These are phyloP conservation scores for Helostoma temminkii DNA, from an alignment of 2,797 vertebrate genomes.

Conservation along the genomic window DNA sequence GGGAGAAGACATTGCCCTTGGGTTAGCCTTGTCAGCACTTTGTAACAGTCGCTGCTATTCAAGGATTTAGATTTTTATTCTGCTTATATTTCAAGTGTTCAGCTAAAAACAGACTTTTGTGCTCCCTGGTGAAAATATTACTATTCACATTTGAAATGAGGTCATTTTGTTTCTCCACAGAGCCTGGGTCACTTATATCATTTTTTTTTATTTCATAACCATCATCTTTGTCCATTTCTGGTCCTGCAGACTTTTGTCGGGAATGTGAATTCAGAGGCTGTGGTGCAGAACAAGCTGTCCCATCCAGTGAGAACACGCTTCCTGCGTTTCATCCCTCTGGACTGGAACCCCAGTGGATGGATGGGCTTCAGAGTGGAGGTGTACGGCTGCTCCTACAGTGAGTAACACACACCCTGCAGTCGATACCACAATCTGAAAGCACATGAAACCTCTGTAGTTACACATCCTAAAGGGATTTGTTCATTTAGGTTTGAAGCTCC, in stretches of 20 bases:
- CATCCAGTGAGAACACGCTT: slow-evolving; percentile 91
- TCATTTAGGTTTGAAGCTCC: slow-evolving; percentile 22
- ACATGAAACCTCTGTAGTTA: slow-evolving; percentile 23
- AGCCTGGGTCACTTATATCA: slow-evolving; percentile 19
- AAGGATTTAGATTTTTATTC: slow-evolving; percentile 43
- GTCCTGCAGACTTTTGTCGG: slow-evolving; percentile 88
- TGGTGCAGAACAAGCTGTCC: slow-evolving; percentile 91
- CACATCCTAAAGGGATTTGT: slow-evolving; percentile 13
- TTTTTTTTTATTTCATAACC: background rate
- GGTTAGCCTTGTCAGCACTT: slow-evolving; percentile 51
- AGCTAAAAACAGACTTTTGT: slow-evolving; percentile 11
- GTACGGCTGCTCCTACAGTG: slow-evolving; percentile 95
- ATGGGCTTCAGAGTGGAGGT: slow-evolving; percentile 92
- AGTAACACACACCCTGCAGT: slow-evolving; percentile 76
- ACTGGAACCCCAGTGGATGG: slow-evolving; percentile 89
- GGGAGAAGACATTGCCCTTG: slow-evolving; percentile 47
- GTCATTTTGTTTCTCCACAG: slow-evolving; percentile 17
- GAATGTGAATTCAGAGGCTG: slow-evolving; percentile 91
- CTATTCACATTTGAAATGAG: slow-evolving; percentile 11
- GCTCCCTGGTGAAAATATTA: slow-evolving; percentile 32
- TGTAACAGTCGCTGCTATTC: slow-evolving; percentile 35
- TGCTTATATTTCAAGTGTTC: slow-evolving; percentile 47
- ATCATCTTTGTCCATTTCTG: slow-evolving; percentile 9
- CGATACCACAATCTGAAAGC: slow-evolving; percentile 5
- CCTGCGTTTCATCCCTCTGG: slow-evolving; percentile 91